Evolutionary conservation across 2,113 vertebrate genomes (phyloP), one percentile per base, ranked within the genome.

Genomic region (Poeciliopsis turrubarensis): DNA sequence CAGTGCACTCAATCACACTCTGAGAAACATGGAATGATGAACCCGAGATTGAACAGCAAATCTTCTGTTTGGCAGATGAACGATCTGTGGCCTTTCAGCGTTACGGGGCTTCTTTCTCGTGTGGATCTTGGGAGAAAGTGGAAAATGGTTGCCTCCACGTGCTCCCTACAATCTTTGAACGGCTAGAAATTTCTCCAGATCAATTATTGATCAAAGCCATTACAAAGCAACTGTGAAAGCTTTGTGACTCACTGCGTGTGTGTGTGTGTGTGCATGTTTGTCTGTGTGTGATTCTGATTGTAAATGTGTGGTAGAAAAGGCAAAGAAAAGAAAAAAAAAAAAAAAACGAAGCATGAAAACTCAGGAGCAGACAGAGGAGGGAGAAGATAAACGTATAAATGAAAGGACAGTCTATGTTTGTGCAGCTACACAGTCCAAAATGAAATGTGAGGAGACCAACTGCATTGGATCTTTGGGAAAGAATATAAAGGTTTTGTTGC

Each of bases 171-270:
- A 73, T 84, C 78, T 87, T 86, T 84, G 80, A 88, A 86, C 80
- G 82, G 83, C 76, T 70, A 71, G 84, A 90, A 83, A 65, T 86
- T 70, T 70, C 84, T 74, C 80, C 89, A 86, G 86, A 92, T 93
- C 88, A 91, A 89, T 91, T 83, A 91, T 92, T 87, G 89, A 91
- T 91, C 87, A 91, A 92, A 91, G 85, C 82, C 87, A 86, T 92
- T 89, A 88, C 82, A 91, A 89, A 82, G 85, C 79, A 75, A 41
- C 62, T 63, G 74, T 31, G 78, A 74, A 86, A 76, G 75, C 64
- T 29, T 72, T 73, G 73, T 80, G 80, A 79, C 81, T 78, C 41
- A n/a, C 13, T 39, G 66, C 65, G 71, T 73, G 44, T 7, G 1
- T 64, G 75, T 65, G 62, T 44, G 51, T 1, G 32, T 9, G 32